These are phyloP conservation scores for Megalurothrips usitatus DNA, from an alignment of 2,888 invertebrate genomes.

Conservation along the genomic window DNA sequence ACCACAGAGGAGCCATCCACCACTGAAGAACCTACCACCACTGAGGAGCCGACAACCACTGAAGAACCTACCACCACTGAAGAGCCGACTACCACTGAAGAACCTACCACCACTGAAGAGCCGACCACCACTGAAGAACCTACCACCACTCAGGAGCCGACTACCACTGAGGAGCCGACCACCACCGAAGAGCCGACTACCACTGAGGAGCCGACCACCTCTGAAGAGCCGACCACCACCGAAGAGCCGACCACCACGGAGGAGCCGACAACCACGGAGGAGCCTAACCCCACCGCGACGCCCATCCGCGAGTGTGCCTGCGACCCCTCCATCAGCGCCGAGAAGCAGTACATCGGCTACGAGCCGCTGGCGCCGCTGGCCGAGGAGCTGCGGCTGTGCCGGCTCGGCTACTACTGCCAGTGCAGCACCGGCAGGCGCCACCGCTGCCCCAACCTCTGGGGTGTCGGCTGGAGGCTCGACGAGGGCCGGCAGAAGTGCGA, in stretches of 20 bases:
- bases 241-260: neutral
- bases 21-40: too few relatives aligned
- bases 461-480: neutral
- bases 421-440: neutral
- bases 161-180: neutral
- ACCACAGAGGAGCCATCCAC: too few relatives aligned
- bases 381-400: neutral
- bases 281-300: neutral
- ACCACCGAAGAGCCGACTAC: too few relatives aligned
- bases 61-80: neutral
- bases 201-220: too few relatives aligned
- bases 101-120: neutral
- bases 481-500: neutral
- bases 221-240: neutral
- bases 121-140: too few relatives aligned
- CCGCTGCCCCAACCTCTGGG: neutral
- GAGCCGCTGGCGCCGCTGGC: neutral
- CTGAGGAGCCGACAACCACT: neutral
- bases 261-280: neutral
- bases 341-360: neutral
- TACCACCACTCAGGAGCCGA: too few relatives aligned
- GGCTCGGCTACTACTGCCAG: neutral
- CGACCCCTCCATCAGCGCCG: neutral
- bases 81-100: too few relatives aligned
- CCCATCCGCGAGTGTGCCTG: neutral